Conservation (phyloP, 2,888 invertebrate genomes). For the Abrostola triplasia region DNA sequence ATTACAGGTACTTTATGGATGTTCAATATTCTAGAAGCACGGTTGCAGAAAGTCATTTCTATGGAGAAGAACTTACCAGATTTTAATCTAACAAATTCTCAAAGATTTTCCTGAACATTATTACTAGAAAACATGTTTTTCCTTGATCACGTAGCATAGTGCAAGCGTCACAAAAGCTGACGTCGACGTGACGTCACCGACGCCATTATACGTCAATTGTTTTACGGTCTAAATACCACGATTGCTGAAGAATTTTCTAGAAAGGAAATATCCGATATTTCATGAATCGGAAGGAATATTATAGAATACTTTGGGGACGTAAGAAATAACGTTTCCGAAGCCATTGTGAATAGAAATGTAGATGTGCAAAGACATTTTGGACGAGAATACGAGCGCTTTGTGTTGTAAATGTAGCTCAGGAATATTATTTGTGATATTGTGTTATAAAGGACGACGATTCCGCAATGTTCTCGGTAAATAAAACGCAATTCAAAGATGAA, state of each 20-base stretch:
- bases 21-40: no score
- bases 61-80: no score
- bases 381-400: slow-evolving; percentile 21
- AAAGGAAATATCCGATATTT: slow-evolving; percentile 17
- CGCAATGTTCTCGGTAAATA: no score
- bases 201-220: slow-evolving; percentile 16
- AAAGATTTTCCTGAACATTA: not conserved
- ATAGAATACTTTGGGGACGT: slow-evolving; percentile 16
- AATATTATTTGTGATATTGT: slow-evolving; percentile 50
- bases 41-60: no score
- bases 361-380: slow-evolving; percentile 21
- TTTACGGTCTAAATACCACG: slow-evolving; percentile 35
- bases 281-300: slow-evolving; percentile 12
- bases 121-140: not conserved
- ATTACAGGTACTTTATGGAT: no score
- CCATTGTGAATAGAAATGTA: slow-evolving; percentile 23
- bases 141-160: not conserved
- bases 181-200: slow-evolving; percentile 18
- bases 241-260: slow-evolving; percentile 18
- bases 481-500: not conserved
- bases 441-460: slow-evolving; percentile 37
- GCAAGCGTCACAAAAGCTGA: not conserved
- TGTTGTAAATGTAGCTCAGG: slow-evolving; percentile 25
- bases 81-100: not conserved
- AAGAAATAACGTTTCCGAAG: slow-evolving; percentile 20